Conservation (phyloP, 2,888 invertebrate species). For the Limnephilus lunatus region DNA sequence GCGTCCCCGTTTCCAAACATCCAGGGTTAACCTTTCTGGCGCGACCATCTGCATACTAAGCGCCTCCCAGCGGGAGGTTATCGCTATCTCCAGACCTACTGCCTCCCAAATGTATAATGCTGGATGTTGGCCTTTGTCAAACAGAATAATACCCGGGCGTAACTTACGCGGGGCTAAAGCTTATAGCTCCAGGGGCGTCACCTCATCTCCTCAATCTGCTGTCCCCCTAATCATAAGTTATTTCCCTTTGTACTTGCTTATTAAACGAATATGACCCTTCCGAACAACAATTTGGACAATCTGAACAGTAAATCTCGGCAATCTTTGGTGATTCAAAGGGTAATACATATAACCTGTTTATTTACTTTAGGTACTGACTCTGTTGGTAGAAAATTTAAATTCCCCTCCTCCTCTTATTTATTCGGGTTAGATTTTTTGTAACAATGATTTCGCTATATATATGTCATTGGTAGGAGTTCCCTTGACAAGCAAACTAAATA, state of each 20-base stretch:
- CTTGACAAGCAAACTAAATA: too few relatives aligned
- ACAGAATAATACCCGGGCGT: not conserved
- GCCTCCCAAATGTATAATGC: not conserved
- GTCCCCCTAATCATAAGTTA: conserved; percentile 26
- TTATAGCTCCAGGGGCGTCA: conserved; percentile 4
- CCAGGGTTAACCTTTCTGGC: not conserved
- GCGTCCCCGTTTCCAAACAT: not conserved
- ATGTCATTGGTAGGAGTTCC: too few relatives aligned
- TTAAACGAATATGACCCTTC: conserved; percentile 11
- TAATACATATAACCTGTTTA: not conserved
- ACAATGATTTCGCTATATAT: too few relatives aligned
- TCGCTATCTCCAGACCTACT: conserved; percentile 19
- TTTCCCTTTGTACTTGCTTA: conserved; percentile 9
- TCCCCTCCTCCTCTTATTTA: not conserved
- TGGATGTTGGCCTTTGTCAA: conserved; percentile 31
- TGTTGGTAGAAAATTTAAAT: not conserved
- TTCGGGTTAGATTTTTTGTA: too few relatives aligned
- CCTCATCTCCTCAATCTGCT: not conserved
- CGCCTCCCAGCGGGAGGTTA: conserved; percentile 40
- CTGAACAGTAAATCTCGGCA: not conserved
- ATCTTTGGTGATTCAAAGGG: not conserved
- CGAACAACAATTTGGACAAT: not conserved
- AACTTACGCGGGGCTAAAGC: not conserved
- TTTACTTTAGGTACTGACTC: not conserved
- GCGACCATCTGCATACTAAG: conserved; percentile 38